Evolutionary conservation across 2,113 vertebrate genomes (phyloP).

Genomic region (Onychorhynchus coronatus): DNA sequence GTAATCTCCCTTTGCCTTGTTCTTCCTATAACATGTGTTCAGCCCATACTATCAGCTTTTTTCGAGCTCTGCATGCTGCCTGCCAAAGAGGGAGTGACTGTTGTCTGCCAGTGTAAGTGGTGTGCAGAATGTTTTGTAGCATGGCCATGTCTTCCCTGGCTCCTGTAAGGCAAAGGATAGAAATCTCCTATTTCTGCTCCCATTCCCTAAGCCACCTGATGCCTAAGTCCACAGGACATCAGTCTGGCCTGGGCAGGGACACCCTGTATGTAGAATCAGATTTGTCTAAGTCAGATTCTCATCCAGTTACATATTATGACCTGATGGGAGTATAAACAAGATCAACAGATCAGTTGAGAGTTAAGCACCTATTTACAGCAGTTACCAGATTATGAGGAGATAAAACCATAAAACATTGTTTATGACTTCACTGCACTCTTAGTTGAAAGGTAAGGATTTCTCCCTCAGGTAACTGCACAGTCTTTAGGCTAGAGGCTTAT

Average conservation of each 20-base stretch:
- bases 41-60: accelerated
- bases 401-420: not conserved
- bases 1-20: not conserved
- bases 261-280: too few relatives aligned
- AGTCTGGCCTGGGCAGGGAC: not conserved
- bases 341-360: not conserved
- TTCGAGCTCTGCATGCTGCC: not conserved
- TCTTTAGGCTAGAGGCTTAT: not conserved
- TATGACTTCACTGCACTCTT: not conserved
- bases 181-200: not conserved
- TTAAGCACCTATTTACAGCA: not conserved
- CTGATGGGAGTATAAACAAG: not conserved
- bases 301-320: not conserved
- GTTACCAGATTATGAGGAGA: not conserved
- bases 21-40: not conserved
- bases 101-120: not conserved
- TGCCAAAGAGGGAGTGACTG: not conserved
- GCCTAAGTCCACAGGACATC: not conserved
- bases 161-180: not conserved
- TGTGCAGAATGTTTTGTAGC: not conserved
- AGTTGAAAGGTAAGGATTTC: not conserved
- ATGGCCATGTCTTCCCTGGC: not conserved
- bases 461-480: not conserved
- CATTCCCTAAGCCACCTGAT: not conserved
- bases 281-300: not conserved